A percentile compares a stretch with the other conserved stretches of the same genome.
Evolutionary conservation across 2,113 vertebrate genomes (phyloP).

Genomic region (Hypomesus transpacificus): DNA sequence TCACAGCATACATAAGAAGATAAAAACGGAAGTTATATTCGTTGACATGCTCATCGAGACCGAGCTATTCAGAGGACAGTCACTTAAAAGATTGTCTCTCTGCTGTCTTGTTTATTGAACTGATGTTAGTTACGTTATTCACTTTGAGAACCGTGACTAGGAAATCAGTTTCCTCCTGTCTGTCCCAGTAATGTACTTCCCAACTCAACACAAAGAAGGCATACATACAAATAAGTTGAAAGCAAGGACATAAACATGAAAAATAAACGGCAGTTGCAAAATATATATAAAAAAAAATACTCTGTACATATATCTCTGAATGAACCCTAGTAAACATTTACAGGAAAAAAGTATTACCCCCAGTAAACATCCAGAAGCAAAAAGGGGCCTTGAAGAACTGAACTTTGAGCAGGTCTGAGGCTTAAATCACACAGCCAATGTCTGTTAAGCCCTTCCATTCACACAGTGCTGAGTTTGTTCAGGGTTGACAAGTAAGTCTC

Average conservation of each 20-base stretch:
- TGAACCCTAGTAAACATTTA: slow-evolving; percentile 1
- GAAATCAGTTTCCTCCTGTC: neutral
- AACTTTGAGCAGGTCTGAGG: neutral
- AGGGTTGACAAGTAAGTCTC: neutral
- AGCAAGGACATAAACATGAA: neutral
- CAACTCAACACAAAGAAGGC: neutral
- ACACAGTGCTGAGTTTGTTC: neutral
- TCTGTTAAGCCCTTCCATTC: neutral
- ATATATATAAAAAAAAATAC: neutral
- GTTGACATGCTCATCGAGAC: too few species aligned
- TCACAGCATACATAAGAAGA: too few species aligned
- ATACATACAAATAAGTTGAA: neutral
- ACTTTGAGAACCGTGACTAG: too few species aligned
- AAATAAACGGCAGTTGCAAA: neutral
- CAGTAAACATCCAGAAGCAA: neutral
- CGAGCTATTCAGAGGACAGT: too few species aligned
- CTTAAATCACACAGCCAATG: neutral
- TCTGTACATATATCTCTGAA: neutral
- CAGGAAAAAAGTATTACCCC: neutral
- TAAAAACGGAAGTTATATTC: too few species aligned
- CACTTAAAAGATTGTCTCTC: slow-evolving; percentile 1
- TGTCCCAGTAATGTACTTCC: neutral
- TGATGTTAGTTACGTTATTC: too few species aligned
- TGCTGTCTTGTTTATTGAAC: neutral
- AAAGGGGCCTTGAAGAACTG: neutral